Base-by-base conservation (phyloP, 1,140 invertebrate genomes). In the Charaxes varanes region DNA sequence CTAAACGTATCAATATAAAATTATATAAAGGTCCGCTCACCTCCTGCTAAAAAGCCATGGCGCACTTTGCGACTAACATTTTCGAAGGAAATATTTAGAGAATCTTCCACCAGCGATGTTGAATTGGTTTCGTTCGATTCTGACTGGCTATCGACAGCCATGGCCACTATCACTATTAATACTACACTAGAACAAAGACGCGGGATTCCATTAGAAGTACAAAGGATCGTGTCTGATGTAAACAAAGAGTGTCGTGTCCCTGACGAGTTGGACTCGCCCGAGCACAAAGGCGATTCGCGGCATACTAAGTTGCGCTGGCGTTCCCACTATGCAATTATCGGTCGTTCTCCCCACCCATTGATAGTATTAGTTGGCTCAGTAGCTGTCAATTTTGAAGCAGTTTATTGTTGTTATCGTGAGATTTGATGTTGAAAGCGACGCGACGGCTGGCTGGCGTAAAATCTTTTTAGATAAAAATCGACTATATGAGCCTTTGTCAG, bases 81-180 rank as follows among this genome's bases (percentile, higher is more conserved):
- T 62, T 77, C 58, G 35, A 81, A 81, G 34, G 64, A 64, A 41
- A 81, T 71, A 36, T 74, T 81, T 14, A 81, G 50, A 19, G 71
- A 64, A 36, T 77, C 70, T 37, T 79, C 77, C 1, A 58, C 47
- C 5, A 63, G 34, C 13, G 73, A 68, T 10, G 73, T 66, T n/a
- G 74, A 81, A 16, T 62, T 66, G 11, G 68, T 78, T 48, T 74
- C 69, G 7, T 64, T 68, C 0, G 71, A 74, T 28, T 69, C 68
- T 1, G 71, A 76, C 23, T 61, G 53, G 26, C 45, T 64, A 45
- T 81, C 73, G 44, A 54, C 52, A 26, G 60, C 62, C 77, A 78
- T 81, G 34, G 45, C 69, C 54, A 65, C 58, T 44, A 24, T 28
- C 55, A 72, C 62, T 40, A 38, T 24, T 32, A 37, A 41, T n/a